Conservation (phyloP, 1,140 invertebrate species). For the Dreissena polymorpha region DNA sequence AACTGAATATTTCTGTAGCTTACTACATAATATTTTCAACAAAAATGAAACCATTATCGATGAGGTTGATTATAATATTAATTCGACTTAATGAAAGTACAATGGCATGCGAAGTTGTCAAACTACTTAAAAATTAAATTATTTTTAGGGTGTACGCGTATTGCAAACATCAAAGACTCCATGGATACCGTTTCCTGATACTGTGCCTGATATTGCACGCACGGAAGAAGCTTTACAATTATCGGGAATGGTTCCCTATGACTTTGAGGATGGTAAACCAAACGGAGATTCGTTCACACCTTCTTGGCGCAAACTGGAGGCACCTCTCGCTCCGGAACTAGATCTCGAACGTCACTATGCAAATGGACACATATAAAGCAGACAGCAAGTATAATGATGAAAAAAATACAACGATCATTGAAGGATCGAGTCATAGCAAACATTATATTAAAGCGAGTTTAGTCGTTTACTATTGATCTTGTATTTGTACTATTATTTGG, state of each 20-base stretch:
- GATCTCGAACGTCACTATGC: slow-evolving; percentile 11
- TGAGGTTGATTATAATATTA: too few species aligned
- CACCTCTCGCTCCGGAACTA: not conserved
- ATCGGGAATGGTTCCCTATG: slow-evolving; percentile 46
- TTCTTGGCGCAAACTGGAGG: slow-evolving; percentile 31
- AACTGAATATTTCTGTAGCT: too few species aligned
- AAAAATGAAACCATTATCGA: too few species aligned
- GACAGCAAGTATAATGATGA: not conserved
- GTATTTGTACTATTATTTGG: too few species aligned
- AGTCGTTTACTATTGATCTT: too few species aligned
- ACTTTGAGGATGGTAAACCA: slow-evolving; percentile 55
- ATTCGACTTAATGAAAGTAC: too few species aligned
- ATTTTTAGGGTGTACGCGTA: slow-evolving; percentile 9
- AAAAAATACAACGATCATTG: too few species aligned
- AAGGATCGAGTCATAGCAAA: too few species aligned
- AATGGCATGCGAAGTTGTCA: too few species aligned
- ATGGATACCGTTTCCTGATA: slow-evolving; percentile 38
- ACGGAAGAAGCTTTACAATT: slow-evolving; percentile 36
- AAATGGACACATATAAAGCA: slow-evolving; percentile 33
- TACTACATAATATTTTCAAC: too few species aligned
- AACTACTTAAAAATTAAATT: not conserved
- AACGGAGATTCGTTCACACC: slow-evolving; percentile 50
- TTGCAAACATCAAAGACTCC: slow-evolving; percentile 21
- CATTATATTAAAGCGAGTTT: too few species aligned
- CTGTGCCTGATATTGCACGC: slow-evolving; percentile 22